Percentiles rank a stretch among this genome's conserved stretches.
Evolutionary conservation across 2,797 vertebrate genomes (phyloP).

Genomic region (Margarornis squamiger): DNA sequence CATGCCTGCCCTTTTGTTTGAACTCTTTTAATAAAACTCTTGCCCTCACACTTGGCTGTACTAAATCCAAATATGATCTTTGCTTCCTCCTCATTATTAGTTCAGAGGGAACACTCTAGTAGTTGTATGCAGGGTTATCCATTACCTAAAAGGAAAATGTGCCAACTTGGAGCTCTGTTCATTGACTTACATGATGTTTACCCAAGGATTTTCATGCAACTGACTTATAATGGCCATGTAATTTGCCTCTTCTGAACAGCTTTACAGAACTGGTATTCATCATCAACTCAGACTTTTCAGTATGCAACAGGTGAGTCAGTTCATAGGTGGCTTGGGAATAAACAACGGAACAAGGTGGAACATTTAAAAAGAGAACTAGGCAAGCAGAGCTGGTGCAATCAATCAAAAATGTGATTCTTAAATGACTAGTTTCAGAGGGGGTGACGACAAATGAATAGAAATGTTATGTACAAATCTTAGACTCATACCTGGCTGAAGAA

Average conservation of each 20-base stretch:
- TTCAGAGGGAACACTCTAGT: constrained; percentile 67
- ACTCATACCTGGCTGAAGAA: constrained; percentile 18
- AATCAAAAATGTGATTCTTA: constrained; percentile 54
- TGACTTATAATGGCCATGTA: constrained; percentile 64
- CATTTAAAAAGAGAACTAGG: background rate
- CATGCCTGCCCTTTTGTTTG: constrained; percentile 71
- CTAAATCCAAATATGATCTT: constrained; percentile 71
- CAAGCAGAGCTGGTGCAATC: constrained; percentile 9
- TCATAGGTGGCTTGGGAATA: constrained; percentile 56
- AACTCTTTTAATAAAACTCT: constrained; percentile 68
- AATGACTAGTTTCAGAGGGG: constrained; percentile 18
- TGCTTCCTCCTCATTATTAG: constrained; percentile 70
- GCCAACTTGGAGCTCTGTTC: constrained; percentile 61
- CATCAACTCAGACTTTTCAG: constrained; percentile 38
- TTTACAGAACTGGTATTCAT: constrained; percentile 56
- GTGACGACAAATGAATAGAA: constrained; percentile 6
- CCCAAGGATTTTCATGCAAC: constrained; percentile 67
- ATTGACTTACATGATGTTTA: constrained; percentile 68
- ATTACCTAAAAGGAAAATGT: constrained; percentile 66
- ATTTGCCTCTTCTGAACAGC: constrained; percentile 62
- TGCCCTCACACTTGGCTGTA: constrained; percentile 70
- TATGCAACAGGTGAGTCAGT: constrained; percentile 63
- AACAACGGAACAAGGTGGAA: constrained; percentile 34
- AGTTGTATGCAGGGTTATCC: constrained; percentile 59
- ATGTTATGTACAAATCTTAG: constrained; percentile 26